Base-by-base conservation (phyloP, 2,888 invertebrate genomes). In the Apamea anceps region DNA sequence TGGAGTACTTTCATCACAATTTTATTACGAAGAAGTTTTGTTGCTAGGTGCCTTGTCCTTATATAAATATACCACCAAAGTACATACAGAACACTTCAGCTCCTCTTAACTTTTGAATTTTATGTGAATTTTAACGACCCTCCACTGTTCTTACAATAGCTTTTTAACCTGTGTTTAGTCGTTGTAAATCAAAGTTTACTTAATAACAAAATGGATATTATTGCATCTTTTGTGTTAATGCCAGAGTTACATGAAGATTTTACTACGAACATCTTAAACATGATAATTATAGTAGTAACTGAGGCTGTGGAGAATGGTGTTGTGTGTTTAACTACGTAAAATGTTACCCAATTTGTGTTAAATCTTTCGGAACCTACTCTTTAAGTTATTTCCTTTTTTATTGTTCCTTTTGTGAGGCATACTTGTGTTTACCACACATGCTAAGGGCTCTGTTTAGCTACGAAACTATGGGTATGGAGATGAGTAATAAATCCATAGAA, bases 141-240 rank as follows among this genome's bases (percentile, higher is more conserved):
- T 67, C 66, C 62, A 66, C 70, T 78, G 75, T 81, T 42, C 66
- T 71, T 67, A 82, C 85, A 87, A 88, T 75, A 72, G 72, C 48
- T 70, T 80, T 83, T 86, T 79, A 85, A 86, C 86, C 89, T 80
- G 79, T 86, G 81, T 86, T 88, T 88, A 88, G 76, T 32, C 45
- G 85, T 68, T 79, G 88, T 89, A 88, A 88, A 89, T 88, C 89
- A 88, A 87, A 74, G 67, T 79, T 75, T 71, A 81, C 72, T 81
- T 70, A 80, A 86, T 72, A 79, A 87, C 81, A 82, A 77, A 77
- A 81, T 82, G 80, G 82, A 79, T 81, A 80, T 81, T 82, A 85
- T 88, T 67, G 65, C 54, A 66, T 84, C 82, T 75, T 82, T 87
- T 87, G 85, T 88, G 74, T 45, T 68, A 72, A 72, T 76, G 75